Base-by-base conservation (phyloP, 2,113 vertebrate species). In the Pagrus major region DNA sequence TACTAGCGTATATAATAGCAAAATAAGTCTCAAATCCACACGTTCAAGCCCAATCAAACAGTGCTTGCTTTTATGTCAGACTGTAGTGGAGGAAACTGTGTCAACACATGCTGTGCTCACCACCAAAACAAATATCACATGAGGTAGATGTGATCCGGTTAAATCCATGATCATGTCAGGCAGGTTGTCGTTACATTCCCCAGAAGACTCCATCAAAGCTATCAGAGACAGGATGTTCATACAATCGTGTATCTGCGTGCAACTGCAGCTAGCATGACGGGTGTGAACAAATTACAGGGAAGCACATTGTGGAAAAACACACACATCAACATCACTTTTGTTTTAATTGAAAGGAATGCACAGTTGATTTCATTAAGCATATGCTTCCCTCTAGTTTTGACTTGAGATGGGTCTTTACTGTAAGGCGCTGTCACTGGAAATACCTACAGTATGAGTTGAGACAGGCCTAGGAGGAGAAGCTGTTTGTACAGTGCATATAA, bases 371-470 rank as follows among this genome's bases (percentile, higher is more conserved):
- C 9, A 41, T 42, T 12, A 23, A n/a, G 25, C 20, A 61, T 8
- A 54, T 37, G 31, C 25, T 2, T 54, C 20, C 9, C 25, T 69
- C 55, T 67, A 84, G 75, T 86, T 86, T 76, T 89, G 66, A 87
- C 59, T 74, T 77, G 37, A 63, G 47, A 73, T 3, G 1, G 11
- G 65, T 78, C 15, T 67, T 85, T 37, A 25, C 44, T 52, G 23
- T 31, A 35, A 64, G 54, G 16, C 1, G 4, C 16, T 74, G 20
- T n/a, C 51, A 58, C 37, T 81, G 71, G 60, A 91, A 81, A 80
- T 78, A 76, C 66, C 68, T 78, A 20, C 21, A 78, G 70, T 59
- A 89, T 92, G 58, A 80, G 92, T 94, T 82, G 29, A 88, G 89
- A 81, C 93, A 91, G 76, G 93, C 84, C 86, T 80, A 11, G 74